A percentile compares a stretch with the other conserved stretches of the same genome.
Evolutionary conservation across 2,113 vertebrate species (phyloP).

Genomic region (Phoenicopterus ruber): DNA sequence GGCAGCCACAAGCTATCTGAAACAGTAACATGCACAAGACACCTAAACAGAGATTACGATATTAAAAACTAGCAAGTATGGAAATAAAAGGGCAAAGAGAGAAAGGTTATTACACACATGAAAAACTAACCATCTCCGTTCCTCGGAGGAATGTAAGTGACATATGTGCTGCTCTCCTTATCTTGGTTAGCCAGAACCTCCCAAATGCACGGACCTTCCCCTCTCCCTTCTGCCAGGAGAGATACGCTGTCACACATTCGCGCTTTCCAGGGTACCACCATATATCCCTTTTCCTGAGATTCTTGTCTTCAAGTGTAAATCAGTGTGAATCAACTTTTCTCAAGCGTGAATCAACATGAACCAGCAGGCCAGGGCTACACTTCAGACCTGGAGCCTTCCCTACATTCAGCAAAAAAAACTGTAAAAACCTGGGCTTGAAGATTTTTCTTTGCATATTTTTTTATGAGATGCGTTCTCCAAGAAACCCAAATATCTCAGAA

Average conservation of each 20-base stretch:
- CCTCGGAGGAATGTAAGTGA: fast-evolving
- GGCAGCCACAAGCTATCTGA: neutral
- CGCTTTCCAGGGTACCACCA: neutral
- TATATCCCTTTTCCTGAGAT: neutral
- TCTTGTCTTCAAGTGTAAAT: neutral
- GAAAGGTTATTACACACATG: neutral
- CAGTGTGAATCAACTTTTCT: neutral
- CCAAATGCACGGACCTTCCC: neutral
- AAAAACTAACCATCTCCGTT: neutral
- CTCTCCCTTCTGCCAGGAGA: neutral
- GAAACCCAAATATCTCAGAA: constrained; percentile 18
- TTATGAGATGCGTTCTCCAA: constrained; percentile 20
- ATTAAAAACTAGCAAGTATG: neutral
- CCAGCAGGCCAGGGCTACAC: neutral
- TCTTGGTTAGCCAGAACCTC: neutral
- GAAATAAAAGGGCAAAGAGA: neutral
- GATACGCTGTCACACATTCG: fast-evolving
- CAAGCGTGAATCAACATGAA: neutral
- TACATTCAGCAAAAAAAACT: neutral
- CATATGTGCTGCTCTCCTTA: fast-evolving
- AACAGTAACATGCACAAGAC: neutral
- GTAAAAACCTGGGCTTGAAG: neutral
- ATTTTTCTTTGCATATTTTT: neutral
- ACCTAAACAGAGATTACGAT: neutral
- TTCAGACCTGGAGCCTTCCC: neutral